A percentile compares a stretch with the other conserved stretches of the same genome.
Evolutionary conservation across 2,797 vertebrate genomes (phyloP).

Genomic region (Rallus crepitans): DNA sequence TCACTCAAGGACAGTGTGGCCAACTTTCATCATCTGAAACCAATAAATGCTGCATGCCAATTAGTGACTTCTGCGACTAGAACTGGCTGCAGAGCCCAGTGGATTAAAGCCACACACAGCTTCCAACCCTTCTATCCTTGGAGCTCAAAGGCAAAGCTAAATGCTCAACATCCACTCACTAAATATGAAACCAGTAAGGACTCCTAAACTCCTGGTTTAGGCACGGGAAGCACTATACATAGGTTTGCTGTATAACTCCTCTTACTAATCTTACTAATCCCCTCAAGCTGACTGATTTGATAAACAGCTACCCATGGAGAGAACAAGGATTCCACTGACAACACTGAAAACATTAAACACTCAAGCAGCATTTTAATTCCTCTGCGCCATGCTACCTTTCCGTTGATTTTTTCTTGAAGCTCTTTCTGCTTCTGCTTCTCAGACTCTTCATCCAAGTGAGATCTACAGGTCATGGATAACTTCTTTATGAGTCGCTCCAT

Average conservation of each 20-base stretch:
- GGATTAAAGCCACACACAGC: neutral
- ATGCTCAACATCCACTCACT: neutral
- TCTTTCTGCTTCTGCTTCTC: conserved; percentile 89
- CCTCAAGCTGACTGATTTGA: neutral
- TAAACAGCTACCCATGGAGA: neutral
- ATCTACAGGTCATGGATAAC: conserved; percentile 93
- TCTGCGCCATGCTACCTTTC: conserved; percentile 82
- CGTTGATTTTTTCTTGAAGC: conserved; percentile 91
- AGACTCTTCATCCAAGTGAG: conserved; percentile 90
- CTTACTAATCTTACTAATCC: neutral
- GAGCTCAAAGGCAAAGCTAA: neutral
- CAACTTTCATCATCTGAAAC: neutral
- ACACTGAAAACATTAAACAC: neutral
- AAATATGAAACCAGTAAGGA: neutral
- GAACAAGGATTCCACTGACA: neutral
- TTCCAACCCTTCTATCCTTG: neutral
- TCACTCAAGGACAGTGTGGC: neutral
- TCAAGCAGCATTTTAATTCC: neutral
- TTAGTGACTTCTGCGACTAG: neutral
- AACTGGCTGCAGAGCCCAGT: neutral
- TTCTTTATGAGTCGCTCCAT: conserved; percentile 95
- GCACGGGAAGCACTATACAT: neutral
- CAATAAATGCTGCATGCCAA: neutral
- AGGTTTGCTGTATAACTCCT: neutral
- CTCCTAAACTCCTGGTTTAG: neutral